phyloP scores from a whole-genome alignment of 37 sponge, comb jelly and placozoan species.

The Crambe crambe region DNA sequence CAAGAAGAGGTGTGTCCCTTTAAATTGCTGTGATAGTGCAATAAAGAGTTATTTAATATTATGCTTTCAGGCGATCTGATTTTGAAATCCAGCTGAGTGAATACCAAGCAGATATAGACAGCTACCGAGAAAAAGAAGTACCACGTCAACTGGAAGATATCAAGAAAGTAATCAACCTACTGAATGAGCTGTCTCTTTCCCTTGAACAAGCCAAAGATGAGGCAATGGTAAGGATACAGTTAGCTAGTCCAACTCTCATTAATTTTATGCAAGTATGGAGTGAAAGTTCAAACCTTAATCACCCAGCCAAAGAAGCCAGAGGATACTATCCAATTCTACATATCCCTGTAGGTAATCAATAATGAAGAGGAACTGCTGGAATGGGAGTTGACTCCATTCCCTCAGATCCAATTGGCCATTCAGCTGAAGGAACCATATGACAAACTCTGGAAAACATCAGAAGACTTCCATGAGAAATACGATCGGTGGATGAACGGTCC shows the following conservation, averaged over 20 bases:
- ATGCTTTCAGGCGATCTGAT: constrained; percentile 21
- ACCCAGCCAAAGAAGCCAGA: too few relatives aligned
- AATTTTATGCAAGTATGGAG: neutral
- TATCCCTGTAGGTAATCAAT: constrained; percentile 71
- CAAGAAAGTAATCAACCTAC: constrained; percentile 32
- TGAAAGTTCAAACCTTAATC: neutral
- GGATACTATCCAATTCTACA: neutral
- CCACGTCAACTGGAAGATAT: constrained; percentile 73
- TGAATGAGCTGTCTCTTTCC: constrained; percentile 56
- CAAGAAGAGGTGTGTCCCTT: constrained; percentile 37
- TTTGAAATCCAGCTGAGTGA: constrained; percentile 56
- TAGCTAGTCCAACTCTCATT: neutral
- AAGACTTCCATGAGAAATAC: constrained; percentile 78
- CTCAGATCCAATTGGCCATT: constrained; percentile 77
- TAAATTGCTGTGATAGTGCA: too few relatives aligned
- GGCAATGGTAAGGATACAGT: constrained; percentile 52
- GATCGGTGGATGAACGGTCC: constrained; percentile 97
- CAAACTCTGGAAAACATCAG: constrained; percentile 91
- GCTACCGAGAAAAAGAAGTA: constrained; percentile 65
- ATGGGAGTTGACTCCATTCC: constrained; percentile 89
- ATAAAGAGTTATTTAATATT: neutral
- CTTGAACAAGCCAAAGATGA: constrained; percentile 72
- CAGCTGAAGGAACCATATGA: constrained; percentile 87
- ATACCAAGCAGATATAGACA: constrained; percentile 63
- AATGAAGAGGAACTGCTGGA: constrained; percentile 94